Conservation (phyloP, 2,888 invertebrate species). For the Nowickia ferox region DNA sequence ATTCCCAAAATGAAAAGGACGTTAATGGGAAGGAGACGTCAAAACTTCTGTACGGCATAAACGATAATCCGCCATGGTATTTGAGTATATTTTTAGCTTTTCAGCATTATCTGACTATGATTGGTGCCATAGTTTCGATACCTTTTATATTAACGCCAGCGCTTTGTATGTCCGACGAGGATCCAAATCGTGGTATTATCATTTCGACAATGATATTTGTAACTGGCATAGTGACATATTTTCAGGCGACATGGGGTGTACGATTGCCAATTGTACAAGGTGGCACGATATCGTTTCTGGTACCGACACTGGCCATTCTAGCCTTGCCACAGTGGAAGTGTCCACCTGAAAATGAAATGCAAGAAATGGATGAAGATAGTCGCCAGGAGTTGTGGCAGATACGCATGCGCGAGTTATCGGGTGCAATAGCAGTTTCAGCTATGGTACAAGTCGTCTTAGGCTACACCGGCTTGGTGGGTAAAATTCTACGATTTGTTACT, state of each 20-base stretch:
- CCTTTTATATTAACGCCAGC: conserved; percentile 92
- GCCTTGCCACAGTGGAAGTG: conserved; percentile 89
- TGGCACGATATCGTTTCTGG: conserved; percentile 91
- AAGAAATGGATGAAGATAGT: conserved; percentile 85
- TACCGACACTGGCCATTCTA: conserved; percentile 90
- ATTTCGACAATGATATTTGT: conserved; percentile 93
- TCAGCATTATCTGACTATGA: conserved; percentile 94
- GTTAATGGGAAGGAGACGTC: conserved; percentile 75
- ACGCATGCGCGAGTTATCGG: conserved; percentile 91
- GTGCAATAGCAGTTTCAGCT: conserved; percentile 91
- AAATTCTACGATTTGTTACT: conserved; percentile 89
- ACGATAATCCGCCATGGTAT: conserved; percentile 93
- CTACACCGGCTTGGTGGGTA: conserved; percentile 89
- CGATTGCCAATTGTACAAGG: conserved; percentile 90
- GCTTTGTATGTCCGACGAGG: conserved; percentile 90
- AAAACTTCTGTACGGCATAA: conserved; percentile 87
- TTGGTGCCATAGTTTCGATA: conserved; percentile 92
- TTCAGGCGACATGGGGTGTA: conserved; percentile 90
- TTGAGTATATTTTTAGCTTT: conserved; percentile 91
- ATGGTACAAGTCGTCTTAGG: conserved; percentile 90
- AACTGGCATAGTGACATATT: conserved; percentile 89
- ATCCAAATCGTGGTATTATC: conserved; percentile 89
- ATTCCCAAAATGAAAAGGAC: conserved; percentile 20
- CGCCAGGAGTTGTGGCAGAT: conserved; percentile 88
- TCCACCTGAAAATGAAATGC: conserved; percentile 84